Conservation (phyloP, 2,797 vertebrate genomes). For the Nasua narica region DNA sequence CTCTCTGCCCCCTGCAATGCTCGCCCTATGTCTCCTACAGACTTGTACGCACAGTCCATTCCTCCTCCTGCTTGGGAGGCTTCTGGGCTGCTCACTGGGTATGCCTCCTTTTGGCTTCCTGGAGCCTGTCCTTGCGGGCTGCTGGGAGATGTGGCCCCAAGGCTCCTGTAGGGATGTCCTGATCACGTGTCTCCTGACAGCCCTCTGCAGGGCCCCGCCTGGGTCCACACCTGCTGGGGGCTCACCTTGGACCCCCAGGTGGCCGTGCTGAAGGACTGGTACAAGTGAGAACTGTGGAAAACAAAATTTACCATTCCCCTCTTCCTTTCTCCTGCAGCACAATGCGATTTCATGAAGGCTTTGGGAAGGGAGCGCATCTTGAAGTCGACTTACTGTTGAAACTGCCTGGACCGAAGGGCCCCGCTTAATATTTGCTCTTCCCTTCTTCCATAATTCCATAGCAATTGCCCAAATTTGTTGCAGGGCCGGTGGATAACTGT, state of each 20-base stretch:
- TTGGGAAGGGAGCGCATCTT: not conserved
- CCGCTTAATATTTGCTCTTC: accelerated
- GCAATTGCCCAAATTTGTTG: not conserved
- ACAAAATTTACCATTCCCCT: not conserved
- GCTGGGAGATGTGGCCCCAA: not conserved
- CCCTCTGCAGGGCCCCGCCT: not conserved
- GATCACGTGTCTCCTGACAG: not conserved
- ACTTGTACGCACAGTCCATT: not conserved
- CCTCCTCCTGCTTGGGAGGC: not conserved
- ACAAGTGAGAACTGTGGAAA: not conserved
- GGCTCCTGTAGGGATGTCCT: not conserved
- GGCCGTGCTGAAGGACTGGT: too few species aligned
- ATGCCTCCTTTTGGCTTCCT: not conserved
- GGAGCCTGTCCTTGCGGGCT: accelerated
- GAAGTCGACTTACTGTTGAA: not conserved
- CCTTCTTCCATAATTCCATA: not conserved
- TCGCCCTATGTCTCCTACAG: not conserved
- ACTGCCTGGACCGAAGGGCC: not conserved
- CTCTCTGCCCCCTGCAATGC: accelerated
- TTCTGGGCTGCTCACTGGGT: not conserved
- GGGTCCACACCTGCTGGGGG: not conserved
- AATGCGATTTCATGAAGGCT: not conserved
- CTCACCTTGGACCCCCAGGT: not conserved
- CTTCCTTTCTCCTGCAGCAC: not conserved
- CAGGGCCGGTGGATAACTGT: not conserved